Evolutionary conservation across 2,113 vertebrate genomes (phyloP).

Genomic region (Toxotes jaculatrix): DNA sequence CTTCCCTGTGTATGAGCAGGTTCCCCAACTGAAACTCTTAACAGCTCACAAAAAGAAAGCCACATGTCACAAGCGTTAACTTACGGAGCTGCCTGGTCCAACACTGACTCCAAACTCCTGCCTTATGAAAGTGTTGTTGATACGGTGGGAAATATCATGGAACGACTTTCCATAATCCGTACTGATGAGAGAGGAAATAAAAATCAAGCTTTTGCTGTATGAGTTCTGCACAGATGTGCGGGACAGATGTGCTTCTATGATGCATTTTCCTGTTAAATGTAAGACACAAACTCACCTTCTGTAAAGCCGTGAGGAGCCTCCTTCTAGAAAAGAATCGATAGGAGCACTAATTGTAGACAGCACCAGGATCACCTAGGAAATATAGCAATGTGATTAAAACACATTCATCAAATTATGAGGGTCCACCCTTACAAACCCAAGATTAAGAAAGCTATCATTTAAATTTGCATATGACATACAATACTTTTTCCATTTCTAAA

Average conservation of each 20-base stretch:
- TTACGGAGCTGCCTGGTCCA: slow-evolving; percentile 84
- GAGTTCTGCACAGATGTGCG: not conserved
- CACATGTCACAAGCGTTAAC: not conserved
- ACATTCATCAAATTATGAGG: too few species aligned
- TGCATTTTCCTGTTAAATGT: not conserved
- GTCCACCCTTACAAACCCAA: too few species aligned
- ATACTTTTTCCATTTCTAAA: too few species aligned
- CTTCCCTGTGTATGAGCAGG: not conserved
- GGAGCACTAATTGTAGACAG: slow-evolving; percentile 83
- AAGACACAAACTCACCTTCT: slow-evolving; percentile 77
- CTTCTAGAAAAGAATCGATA: slow-evolving; percentile 74
- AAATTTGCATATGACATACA: too few species aligned
- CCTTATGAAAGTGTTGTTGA: slow-evolving; percentile 85
- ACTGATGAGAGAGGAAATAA: slow-evolving; percentile 64
- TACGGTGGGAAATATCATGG: slow-evolving; percentile 83
- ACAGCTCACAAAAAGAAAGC: not conserved
- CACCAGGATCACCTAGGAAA: slow-evolving; percentile 83
- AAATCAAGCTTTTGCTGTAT: not conserved
- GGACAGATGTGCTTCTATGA: not conserved
- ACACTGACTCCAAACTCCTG: slow-evolving; percentile 86
- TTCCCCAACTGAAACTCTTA: not conserved
- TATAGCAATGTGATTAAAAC: not conserved
- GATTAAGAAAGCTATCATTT: too few species aligned
- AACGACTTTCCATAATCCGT: slow-evolving; percentile 87
- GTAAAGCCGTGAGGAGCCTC: slow-evolving; percentile 84